Conservation (phyloP, 2,113 vertebrate genomes). For the Anser brachyrhynchus region DNA sequence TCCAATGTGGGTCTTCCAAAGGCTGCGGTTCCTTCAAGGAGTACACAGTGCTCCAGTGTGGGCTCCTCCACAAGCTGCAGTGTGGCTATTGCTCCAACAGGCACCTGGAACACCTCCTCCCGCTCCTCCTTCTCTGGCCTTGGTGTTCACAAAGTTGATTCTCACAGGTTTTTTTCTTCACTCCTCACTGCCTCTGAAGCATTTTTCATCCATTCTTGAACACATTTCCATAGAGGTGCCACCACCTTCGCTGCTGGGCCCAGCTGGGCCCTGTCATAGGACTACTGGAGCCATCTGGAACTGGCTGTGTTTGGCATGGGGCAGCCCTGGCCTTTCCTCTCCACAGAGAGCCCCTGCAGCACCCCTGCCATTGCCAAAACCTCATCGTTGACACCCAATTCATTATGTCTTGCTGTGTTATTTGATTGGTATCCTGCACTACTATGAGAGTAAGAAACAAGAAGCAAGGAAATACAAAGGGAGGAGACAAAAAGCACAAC, state of each 20-base stretch:
- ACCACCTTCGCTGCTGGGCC: fast-evolving
- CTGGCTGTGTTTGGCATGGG: fast-evolving
- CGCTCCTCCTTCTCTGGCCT: not conserved
- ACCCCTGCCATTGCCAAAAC: fast-evolving
- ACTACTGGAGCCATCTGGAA: not conserved
- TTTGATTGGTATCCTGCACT: not conserved
- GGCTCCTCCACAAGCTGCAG: not conserved
- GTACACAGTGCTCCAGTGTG: fast-evolving
- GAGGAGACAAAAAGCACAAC: not conserved
- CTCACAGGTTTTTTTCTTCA: not conserved
- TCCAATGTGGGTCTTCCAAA: not conserved
- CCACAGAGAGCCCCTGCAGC: fast-evolving
- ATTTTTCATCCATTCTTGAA: not conserved
- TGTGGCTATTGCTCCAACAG: not conserved
- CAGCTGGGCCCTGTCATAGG: fast-evolving
- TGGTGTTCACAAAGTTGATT: not conserved
- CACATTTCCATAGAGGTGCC: not conserved
- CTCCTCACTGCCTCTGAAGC: fast-evolving
- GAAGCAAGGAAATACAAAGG: not conserved
- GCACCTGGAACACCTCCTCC: not conserved
- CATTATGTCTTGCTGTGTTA: not conserved
- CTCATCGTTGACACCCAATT: fast-evolving
- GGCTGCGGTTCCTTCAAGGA: not conserved
- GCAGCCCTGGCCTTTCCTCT: fast-evolving
- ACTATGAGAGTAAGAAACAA: not conserved